phyloP scores from a whole-genome alignment of 2,113 vertebrate species.

The Lota lota region DNA sequence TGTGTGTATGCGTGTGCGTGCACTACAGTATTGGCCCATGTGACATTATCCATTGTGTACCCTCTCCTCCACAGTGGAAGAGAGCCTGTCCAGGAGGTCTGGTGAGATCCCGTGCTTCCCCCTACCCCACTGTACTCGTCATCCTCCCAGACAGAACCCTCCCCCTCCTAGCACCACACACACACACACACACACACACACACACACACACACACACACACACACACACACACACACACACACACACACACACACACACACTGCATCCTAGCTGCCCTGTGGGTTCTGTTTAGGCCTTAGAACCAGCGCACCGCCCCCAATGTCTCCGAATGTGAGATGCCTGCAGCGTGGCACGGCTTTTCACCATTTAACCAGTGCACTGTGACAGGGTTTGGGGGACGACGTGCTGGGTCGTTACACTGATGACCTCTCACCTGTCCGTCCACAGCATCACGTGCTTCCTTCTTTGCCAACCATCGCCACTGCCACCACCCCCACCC shows the following conservation, averaged over 20 bases:
- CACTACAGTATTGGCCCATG: background rate
- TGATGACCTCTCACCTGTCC: no score
- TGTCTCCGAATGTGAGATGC: no score
- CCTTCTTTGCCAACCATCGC: no score
- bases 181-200: background rate
- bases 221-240: background rate
- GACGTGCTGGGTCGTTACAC: no score
- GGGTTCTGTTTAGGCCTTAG: no score
- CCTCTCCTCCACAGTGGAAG: constrained; percentile 90
- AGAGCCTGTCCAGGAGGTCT: constrained; percentile 87
- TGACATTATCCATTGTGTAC: constrained; percentile 79
- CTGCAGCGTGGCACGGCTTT: no score
- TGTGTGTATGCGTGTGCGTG: background rate
- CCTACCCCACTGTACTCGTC: background rate
- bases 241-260: background rate
- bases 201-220: background rate
- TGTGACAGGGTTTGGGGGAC: no score
- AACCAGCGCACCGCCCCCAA: no score
- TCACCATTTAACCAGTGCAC: no score
- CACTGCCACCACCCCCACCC: no score
- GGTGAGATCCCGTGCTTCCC: constrained; percentile 84
- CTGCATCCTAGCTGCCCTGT: background rate
- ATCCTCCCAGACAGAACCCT: constrained; percentile 19
- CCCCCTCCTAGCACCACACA: background rate
- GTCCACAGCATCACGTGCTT: no score